Evolutionary conservation across 2,888 invertebrate genomes (phyloP).

Genomic region (Myathropa florea): DNA sequence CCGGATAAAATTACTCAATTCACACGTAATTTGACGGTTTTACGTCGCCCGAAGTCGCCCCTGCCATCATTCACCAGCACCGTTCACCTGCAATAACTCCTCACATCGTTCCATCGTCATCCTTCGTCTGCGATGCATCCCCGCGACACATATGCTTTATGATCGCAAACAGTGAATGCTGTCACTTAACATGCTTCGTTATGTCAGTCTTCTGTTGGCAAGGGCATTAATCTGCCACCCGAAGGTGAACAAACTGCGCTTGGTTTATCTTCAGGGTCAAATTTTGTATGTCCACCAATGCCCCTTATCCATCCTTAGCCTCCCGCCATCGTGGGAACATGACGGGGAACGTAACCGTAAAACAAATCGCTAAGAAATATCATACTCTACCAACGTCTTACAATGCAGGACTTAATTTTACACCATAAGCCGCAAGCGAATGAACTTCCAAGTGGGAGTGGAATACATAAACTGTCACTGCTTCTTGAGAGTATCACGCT

Average conservation of each 20-base stretch:
- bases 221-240: constrained; percentile 25
- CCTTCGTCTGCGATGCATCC: neutral
- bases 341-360: constrained; percentile 16
- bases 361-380: constrained; percentile 46
- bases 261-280: constrained; percentile 23
- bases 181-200: constrained; percentile 29
- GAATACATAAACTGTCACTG: constrained; percentile 21
- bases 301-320: neutral
- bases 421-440: constrained; percentile 26
- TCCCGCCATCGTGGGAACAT: neutral
- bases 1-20: neutral
- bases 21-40: constrained; percentile 14
- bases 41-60: neutral
- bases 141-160: constrained; percentile 3
- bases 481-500: neutral
- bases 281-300: constrained; percentile 7
- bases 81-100: neutral
- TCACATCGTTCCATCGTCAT: too few species aligned
- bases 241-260: constrained; percentile 1
- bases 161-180: neutral
- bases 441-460: constrained; percentile 12
- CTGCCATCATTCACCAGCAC: neutral
- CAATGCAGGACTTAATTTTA: constrained; percentile 53
- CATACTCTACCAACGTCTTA: neutral
- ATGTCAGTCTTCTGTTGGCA: neutral